Conservation (phyloP, 2,888 invertebrate genomes). For the Acrobasis suavella region DNA sequence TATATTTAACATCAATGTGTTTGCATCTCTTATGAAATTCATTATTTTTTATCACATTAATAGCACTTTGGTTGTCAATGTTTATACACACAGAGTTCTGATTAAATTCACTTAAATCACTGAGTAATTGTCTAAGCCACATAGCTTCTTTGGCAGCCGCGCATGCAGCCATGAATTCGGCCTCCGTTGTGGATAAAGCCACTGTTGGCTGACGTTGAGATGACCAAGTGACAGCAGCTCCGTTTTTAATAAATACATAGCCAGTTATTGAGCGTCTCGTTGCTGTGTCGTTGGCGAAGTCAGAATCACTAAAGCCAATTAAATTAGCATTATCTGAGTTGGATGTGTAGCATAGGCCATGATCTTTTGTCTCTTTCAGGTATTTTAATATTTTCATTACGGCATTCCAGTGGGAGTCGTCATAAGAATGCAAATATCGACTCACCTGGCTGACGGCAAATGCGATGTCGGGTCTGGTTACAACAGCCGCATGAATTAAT, state of each 20-base stretch:
- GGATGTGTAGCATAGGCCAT: not conserved
- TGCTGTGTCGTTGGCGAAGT: constrained; percentile 13
- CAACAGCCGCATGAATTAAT: constrained; percentile 28
- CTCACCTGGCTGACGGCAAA: constrained; percentile 32
- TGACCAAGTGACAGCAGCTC: constrained; percentile 5
- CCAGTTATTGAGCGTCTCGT: not conserved
- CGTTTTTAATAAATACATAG: constrained; percentile 4
- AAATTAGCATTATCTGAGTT: constrained; percentile 16
- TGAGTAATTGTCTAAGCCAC: not conserved
- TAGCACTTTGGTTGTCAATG: too few species aligned
- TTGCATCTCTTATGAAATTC: too few species aligned
- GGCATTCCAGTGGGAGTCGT: constrained; percentile 28
- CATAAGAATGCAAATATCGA: constrained; percentile 27
- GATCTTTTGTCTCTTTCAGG: constrained; percentile 21
- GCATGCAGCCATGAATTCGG: constrained; percentile 5
- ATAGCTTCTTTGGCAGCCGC: not conserved
- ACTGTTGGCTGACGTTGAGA: not conserved
- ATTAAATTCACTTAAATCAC: not conserved
- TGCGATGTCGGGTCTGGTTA: constrained; percentile 32
- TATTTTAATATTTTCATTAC: constrained; percentile 29
- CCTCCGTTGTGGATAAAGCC: constrained; percentile 8
- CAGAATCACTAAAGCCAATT: constrained; percentile 31
- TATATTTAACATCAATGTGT: too few species aligned
- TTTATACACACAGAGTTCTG: too few species aligned
- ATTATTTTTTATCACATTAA: too few species aligned